Evolutionary conservation across 2,888 invertebrate genomes (phyloP), one percentile per base, ranked within the genome.

Genomic region (Andrena fulva): DNA sequence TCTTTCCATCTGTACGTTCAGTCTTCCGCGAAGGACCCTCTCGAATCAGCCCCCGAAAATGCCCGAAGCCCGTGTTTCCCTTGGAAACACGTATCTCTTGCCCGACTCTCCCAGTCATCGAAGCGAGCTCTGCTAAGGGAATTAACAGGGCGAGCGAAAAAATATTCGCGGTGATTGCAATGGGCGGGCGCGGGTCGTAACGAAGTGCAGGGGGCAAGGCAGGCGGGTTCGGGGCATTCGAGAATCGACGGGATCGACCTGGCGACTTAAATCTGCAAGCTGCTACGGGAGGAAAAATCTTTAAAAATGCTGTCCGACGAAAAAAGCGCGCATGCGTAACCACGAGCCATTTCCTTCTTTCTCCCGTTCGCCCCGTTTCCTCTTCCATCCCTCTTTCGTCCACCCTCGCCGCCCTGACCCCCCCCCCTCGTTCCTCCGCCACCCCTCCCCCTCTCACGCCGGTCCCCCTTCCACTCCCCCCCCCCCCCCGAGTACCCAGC

Each of bases 291-390:
- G 90, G 92, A 92, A 92, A 92, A 92, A 92, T 92, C 92, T 92
- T 92, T 92, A 92, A 92, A 92, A 92, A 92, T 92, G 91, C 91
- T 89, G 89, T 90, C 89, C 89, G 89, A 91, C 89, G 91, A 91
- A 91, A 92, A 91, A 91, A 88, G 87, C 88, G 91, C 91, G 92
- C 91, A 89, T 87, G 91, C 92, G 91, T 91, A 85, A 81, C 86
- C 85, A 83, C 85, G 83, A 82, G 87, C 89, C 88, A 87, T 86
- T 82, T 77, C 80, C 73, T 84, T 75, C 84, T 78, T 68, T 72
- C 81, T 80, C 80, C 33, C 67, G 69, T 67, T 62, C 72, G 68
- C 56, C 52, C 75, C 73, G 70, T 75, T 67, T 59, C 10, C 64
- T 42, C 80, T 48, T 73, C 69, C 69, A 42, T 35, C 75, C 56